Base-by-base conservation (phyloP, 2,797 vertebrate species). In the Oreochromis grahami region DNA sequence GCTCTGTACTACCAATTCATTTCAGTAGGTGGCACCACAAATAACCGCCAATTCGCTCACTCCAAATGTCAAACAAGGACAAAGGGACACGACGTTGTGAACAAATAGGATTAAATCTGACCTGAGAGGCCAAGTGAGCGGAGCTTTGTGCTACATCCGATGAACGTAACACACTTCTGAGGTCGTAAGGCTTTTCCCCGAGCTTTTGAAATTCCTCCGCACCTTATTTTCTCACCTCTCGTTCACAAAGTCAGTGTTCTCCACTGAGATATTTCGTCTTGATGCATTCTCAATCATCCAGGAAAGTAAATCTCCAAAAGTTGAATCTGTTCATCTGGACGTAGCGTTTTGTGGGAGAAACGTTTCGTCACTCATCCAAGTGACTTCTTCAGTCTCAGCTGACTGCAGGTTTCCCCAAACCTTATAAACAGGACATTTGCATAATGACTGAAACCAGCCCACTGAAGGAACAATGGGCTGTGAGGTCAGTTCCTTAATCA, bases 11-110 rank as follows among this genome's bases (percentile, higher is more conserved):
- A 87, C 78, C 7, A 80, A 84, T 91, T 87, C 72, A 70, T 84
- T 90, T 94, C 92, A 92, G 89, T 80, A 93, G 94, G 88, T 92
- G 94, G 92, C 94, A 93, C 91, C 91, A 94, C 92, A 95, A 93
- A 93, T 92, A 91, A 89, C 19, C 53, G 76, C 74, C 77, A 90
- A 83, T 85, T 92, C 84, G 84, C 87, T 91, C 58, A 65, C 78
- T 86, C 68, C 41, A 85, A 90, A 93, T 81, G 85, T 88, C 91
- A 93, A 80, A 85, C 58, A 24, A 48, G 84, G 78, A 93, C 88
- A 93, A 90, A 92, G 79, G 81, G 87, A 91, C 78, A 78, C 58
- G 80, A 82, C 2, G 24, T 70, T 77, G 74, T 53, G 58, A 86
- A 89, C 84, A 90, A 91, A 90, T 32, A 85, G 86, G 86, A 92